Percentiles rank a stretch among this genome's conserved stretches.
Conservation (phyloP, 2,888 invertebrate genomes). For the Punctoribates punctum region DNA sequence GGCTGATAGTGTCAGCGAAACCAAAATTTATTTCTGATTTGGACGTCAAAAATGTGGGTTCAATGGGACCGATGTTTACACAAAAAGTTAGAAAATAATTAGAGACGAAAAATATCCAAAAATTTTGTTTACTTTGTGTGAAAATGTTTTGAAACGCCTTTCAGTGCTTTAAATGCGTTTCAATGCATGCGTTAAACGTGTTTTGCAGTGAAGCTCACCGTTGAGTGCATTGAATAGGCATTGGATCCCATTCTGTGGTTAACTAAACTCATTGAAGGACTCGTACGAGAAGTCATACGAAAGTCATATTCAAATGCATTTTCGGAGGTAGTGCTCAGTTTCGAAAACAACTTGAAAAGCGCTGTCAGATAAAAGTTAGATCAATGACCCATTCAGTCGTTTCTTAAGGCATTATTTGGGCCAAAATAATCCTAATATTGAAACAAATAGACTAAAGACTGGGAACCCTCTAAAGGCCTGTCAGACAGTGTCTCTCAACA, state of each 20-base stretch:
- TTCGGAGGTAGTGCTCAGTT: neutral
- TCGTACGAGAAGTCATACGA: no score
- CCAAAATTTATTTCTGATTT: neutral
- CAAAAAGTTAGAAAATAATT: neutral
- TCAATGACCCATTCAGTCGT: slow-evolving; percentile 25
- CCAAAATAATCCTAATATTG: slow-evolving; percentile 1
- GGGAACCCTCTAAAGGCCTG: neutral
- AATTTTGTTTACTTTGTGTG: slow-evolving; percentile 5
- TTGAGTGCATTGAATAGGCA: no score
- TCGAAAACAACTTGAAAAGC: slow-evolving; percentile 3
- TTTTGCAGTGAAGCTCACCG: neutral
- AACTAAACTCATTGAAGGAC: no score
- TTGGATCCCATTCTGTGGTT: no score
- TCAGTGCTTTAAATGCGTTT: neutral
- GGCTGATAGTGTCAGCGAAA: no score
- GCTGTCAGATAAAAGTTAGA: slow-evolving; percentile 9
- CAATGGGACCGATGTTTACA: slow-evolving; percentile 2
- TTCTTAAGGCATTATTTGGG: slow-evolving; percentile 22
- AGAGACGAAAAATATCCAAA: slow-evolving; percentile 11
- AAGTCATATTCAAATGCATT: no score
- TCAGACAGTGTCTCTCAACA: neutral
- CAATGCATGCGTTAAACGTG: neutral
- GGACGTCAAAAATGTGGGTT: slow-evolving; percentile 1
- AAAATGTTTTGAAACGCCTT: slow-evolving; percentile 11
- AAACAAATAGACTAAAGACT: slow-evolving; percentile 17